Conservation (phyloP, 1,140 invertebrate genomes). For the Zophobas morio region DNA sequence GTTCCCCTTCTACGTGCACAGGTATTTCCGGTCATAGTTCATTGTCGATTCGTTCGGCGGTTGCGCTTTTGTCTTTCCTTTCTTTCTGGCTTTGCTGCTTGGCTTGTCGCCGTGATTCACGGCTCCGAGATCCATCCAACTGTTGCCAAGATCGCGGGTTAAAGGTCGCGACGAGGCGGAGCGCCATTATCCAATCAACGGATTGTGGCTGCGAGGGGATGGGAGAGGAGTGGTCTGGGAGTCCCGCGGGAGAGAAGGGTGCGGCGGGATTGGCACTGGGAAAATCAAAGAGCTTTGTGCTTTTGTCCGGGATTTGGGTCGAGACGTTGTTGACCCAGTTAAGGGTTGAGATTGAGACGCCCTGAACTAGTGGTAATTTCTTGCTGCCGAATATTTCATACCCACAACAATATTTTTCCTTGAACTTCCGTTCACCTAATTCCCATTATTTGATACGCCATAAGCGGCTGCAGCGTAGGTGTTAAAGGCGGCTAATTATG, state of each 20-base stretch:
- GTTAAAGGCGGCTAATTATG: no score
- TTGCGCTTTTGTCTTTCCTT: constrained; percentile 14
- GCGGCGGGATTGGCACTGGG: not conserved
- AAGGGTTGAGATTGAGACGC: no score
- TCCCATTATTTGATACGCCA: not conserved
- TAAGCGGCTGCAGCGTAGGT: no score
- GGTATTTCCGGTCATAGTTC: constrained; percentile 47
- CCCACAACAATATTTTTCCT: no score
- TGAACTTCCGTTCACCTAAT: constrained; percentile 12
- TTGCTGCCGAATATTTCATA: not conserved
- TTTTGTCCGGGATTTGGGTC: no score
- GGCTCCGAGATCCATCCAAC: constrained; percentile 32
- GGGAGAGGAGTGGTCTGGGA: not conserved
- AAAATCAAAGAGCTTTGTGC: no score
- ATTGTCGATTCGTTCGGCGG: constrained; percentile 45
- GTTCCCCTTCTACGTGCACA: constrained; percentile 22
- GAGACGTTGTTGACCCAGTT: no score
- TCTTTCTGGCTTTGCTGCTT: constrained; percentile 28
- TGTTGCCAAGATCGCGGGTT: constrained; percentile 42
- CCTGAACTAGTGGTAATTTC: not conserved
- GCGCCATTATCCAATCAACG: constrained; percentile 44
- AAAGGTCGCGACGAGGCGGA: constrained; percentile 39
- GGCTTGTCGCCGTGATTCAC: constrained; percentile 34
- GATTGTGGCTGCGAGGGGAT: not conserved
- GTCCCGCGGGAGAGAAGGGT: not conserved